Evolutionary conservation across 2,797 vertebrate genomes (phyloP).

Genomic region (Halcyon smyrnensis): DNA sequence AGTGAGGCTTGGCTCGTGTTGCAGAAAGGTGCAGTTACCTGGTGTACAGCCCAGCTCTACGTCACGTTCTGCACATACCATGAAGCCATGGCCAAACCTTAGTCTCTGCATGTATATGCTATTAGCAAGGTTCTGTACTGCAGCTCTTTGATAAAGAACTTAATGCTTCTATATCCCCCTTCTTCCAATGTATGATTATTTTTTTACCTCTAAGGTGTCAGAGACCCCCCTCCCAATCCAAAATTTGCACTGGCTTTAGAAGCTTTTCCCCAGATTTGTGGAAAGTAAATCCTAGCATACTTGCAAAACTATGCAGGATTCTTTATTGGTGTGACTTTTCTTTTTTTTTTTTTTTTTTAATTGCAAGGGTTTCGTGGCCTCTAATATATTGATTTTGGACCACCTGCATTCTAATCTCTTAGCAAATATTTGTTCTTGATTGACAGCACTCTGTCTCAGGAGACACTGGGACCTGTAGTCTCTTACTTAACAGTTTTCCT

Average conservation of each 20-base stretch:
- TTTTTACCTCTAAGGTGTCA: background rate
- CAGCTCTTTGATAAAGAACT: background rate
- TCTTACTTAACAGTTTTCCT: slow-evolving; percentile 67
- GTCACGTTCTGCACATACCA: background rate
- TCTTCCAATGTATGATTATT: background rate
- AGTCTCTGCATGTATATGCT: rapidly evolving
- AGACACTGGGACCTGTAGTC: slow-evolving; percentile 33
- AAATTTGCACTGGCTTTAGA: background rate
- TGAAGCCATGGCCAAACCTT: background rate
- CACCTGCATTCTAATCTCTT: background rate
- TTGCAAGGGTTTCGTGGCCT: background rate
- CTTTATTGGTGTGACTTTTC: background rate
- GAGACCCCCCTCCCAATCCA: background rate
- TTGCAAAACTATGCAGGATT: background rate
- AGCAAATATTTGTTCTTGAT: slow-evolving; percentile 37
- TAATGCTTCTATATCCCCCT: background rate
- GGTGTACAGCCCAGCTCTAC: background rate
- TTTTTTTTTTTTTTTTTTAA: background rate
- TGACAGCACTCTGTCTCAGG: slow-evolving; percentile 59
- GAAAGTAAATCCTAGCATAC: background rate
- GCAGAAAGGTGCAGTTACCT: background rate
- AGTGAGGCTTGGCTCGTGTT: background rate
- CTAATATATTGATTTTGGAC: slow-evolving; percentile 38
- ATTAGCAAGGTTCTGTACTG: background rate
- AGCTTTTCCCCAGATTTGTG: background rate